phyloP scores from a whole-genome alignment of 92 coral and sea anemone genomes.

The Heliopora coerulea region DNA sequence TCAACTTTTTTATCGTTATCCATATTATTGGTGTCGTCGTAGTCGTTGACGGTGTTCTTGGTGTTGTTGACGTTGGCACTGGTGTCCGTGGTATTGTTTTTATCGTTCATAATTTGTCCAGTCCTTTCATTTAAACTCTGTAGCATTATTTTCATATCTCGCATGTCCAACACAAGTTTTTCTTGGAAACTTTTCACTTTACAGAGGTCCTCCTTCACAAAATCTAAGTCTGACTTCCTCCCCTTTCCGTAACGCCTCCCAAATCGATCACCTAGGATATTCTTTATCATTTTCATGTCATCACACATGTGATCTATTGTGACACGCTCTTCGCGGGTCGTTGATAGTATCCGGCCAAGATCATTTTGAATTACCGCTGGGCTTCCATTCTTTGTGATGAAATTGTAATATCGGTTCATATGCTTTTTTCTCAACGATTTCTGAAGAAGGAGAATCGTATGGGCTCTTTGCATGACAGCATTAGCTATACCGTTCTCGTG shows the following conservation, averaged over 20 bases:
- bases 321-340: conserved; percentile 13
- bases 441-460: conserved; percentile 71
- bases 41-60: not conserved
- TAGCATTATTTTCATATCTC: not conserved
- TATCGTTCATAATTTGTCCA: not conserved
- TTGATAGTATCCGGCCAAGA: conserved; percentile 1
- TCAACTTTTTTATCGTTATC: not conserved
- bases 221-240: conserved; percentile 48
- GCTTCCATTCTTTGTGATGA: conserved; percentile 71
- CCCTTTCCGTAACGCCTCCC: conserved; percentile 61
- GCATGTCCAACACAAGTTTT: not conserved
- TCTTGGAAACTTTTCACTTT: conserved; percentile 40
- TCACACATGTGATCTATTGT: conserved; percentile 15
- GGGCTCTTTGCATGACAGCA: conserved; percentile 94
- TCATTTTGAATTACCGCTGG: conserved; percentile 58
- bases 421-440: conserved; percentile 58
- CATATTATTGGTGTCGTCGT: not conserved
- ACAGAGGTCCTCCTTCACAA: conserved; percentile 44
- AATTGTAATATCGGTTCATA: conserved; percentile 64
- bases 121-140: not conserved
- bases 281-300: conserved; percentile 28
- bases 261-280: conserved; percentile 49
- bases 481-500: conserved; percentile 95
- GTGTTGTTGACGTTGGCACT: conserved; percentile 22
- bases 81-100: not conserved